These are phyloP conservation scores for Galaxias olidus DNA, from an alignment of 2,797 vertebrate genomes.

Conservation along the genomic window DNA sequence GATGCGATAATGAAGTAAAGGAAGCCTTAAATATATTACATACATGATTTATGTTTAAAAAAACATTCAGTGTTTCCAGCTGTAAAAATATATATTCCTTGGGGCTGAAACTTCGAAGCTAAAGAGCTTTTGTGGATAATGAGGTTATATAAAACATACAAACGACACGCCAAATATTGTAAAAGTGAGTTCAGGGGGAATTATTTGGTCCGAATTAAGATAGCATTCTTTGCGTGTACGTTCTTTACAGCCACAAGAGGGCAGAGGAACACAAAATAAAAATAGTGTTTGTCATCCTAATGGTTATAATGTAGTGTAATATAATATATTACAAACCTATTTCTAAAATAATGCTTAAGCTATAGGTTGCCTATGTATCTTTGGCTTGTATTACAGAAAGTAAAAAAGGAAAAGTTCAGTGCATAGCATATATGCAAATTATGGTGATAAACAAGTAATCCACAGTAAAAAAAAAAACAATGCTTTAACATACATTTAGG, in stretches of 20 bases:
- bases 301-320: conserved; percentile 13
- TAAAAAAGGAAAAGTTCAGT: conserved; percentile 61
- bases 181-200: conserved; percentile 70
- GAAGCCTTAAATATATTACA: background rate
- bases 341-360: conserved; percentile 40
- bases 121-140: conserved; percentile 66
- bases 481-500: too few species aligned
- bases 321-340: background rate
- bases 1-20: background rate
- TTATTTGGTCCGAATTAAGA: conserved; percentile 70
- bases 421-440: conserved; percentile 69
- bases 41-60: conserved; percentile 55
- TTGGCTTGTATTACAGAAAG: conserved; percentile 74
- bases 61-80: conserved; percentile 62
- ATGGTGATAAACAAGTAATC: conserved; percentile 62
- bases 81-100: too few species aligned
- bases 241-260: conserved; percentile 66
- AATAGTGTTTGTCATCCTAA: conserved; percentile 3
- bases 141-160: conserved; percentile 58
- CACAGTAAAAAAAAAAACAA: too few species aligned
- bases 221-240: conserved; percentile 63
- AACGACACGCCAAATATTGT: conserved; percentile 67
- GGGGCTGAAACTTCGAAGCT: too few species aligned
- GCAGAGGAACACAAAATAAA: conserved; percentile 53
- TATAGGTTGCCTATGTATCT: conserved; percentile 66